phyloP scores from a whole-genome alignment of 2,797 vertebrate genomes.

The Hapalemur alaotrensis region DNA sequence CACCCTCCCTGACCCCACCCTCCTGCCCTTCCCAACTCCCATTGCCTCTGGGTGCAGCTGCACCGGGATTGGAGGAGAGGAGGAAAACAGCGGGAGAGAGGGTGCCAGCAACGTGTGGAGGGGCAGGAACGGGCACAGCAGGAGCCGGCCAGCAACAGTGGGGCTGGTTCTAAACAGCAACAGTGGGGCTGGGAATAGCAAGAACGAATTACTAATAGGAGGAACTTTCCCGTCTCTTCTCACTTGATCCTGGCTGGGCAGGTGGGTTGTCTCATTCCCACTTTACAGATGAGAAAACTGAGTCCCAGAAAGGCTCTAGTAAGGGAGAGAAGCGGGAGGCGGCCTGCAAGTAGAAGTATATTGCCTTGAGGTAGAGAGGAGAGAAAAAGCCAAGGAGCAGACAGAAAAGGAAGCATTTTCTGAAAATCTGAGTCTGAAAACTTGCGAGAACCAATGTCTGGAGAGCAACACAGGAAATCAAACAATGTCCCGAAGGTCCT shows the following conservation, averaged over 20 bases:
- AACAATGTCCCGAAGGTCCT: neutral
- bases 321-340: neutral
- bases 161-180: neutral
- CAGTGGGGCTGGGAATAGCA: neutral
- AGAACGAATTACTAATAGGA: neutral
- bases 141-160: neutral
- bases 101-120: neutral
- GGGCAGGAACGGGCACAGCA: neutral
- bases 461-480: neutral
- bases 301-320: neutral
- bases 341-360: neutral
- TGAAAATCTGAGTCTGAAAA: neutral
- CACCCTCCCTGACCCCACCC: constrained; percentile 29
- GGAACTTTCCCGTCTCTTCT: neutral
- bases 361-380: neutral
- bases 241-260: neutral
- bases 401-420: neutral
- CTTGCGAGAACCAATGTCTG: neutral
- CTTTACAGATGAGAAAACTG: neutral
- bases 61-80: neutral
- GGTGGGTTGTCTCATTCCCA: neutral
- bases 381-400: neutral
- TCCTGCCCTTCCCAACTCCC: neutral
- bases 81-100: neutral
- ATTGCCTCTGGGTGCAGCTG: constrained; percentile 2